Evolutionary conservation across 2,888 invertebrate species (phyloP).

Genomic region (Hirtodrosophila cameraria): DNA sequence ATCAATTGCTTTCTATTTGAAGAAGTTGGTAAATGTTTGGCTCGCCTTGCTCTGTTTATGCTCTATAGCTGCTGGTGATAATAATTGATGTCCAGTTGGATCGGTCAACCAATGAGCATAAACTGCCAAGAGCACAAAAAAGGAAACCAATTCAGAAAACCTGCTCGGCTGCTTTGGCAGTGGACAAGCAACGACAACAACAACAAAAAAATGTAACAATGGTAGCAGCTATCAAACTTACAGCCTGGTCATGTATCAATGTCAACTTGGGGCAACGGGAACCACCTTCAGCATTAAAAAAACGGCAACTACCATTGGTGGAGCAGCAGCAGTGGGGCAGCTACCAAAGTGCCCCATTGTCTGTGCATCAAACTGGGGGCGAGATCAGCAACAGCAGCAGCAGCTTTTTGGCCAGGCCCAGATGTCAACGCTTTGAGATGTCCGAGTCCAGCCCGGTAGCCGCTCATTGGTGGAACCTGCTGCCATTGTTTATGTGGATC

Average conservation of each 20-base stretch:
- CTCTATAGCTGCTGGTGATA: neutral
- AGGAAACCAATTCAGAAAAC: conserved; percentile 49
- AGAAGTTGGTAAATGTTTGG: too few species aligned
- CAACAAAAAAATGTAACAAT: conserved; percentile 61
- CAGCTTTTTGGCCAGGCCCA: conserved; percentile 47
- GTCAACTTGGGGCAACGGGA: conserved; percentile 60
- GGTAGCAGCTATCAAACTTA: conserved; percentile 72
- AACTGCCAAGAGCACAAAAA: conserved; percentile 23
- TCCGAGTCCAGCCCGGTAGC: conserved; percentile 45
- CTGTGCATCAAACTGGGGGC: conserved; percentile 44
- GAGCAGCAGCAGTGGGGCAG: conserved; percentile 19
- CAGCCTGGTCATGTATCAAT: conserved; percentile 74
- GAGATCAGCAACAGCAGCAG: conserved; percentile 17
- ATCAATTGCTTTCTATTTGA: too few species aligned
- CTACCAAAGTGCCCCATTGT: conserved; percentile 60
- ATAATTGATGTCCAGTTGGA: conserved; percentile 49
- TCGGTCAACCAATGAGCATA: conserved; percentile 52
- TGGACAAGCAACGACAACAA: neutral
- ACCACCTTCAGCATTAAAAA: conserved; percentile 48
- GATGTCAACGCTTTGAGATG: conserved; percentile 64
- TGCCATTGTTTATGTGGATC: conserved; percentile 66
- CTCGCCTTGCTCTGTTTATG: neutral
- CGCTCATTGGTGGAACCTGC: conserved; percentile 65
- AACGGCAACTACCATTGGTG: conserved; percentile 42
- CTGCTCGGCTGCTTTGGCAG: conserved; percentile 36